phyloP scores from a whole-genome alignment of 1,140 invertebrate species.

The Drosophila ananassae region DNA sequence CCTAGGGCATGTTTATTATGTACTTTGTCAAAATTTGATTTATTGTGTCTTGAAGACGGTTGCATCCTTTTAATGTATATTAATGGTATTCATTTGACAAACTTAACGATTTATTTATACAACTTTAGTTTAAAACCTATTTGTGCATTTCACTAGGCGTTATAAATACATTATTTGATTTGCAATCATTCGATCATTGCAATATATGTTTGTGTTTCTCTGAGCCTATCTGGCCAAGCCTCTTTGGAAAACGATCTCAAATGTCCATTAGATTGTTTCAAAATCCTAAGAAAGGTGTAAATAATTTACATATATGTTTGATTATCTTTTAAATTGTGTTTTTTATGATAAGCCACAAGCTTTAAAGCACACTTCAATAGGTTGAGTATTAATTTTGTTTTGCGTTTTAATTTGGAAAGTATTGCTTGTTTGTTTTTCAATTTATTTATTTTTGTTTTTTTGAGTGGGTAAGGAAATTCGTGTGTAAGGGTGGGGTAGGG shows the following conservation, averaged over 20 bases:
- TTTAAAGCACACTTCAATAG: conserved; percentile 76
- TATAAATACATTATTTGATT: conserved; percentile 52
- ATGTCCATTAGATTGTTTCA: conserved; percentile 45
- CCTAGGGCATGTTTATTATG: conserved; percentile 29
- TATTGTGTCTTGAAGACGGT: conserved; percentile 61
- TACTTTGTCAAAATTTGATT: conserved; percentile 34
- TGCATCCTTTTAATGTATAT: conserved; percentile 47
- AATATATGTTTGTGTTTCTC: conserved; percentile 23
- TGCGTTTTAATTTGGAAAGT: conserved; percentile 41
- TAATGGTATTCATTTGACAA: conserved; percentile 58
- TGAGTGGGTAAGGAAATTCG: conserved; percentile 14
- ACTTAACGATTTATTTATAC: conserved; percentile 68
- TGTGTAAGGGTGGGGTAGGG: conserved; percentile 29
- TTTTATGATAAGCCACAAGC: conserved; percentile 72
- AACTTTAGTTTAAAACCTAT: conserved; percentile 75
- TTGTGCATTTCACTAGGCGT: conserved; percentile 70
- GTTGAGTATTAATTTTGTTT: conserved; percentile 32
- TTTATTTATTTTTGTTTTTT: too few species aligned
- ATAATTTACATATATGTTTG: conserved; percentile 47
- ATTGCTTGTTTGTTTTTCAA: conserved; percentile 37
- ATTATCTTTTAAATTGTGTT: conserved; percentile 59
- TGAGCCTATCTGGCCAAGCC: conserved; percentile 57
- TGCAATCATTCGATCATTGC: conserved; percentile 16
- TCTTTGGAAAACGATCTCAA: conserved; percentile 69
- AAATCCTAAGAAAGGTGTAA: conserved; percentile 49